Percentiles rank a stretch among this genome's conserved stretches.
Evolutionary conservation across 2,113 vertebrate genomes (phyloP).

Genomic region (Hippocampus abdominalis): DNA sequence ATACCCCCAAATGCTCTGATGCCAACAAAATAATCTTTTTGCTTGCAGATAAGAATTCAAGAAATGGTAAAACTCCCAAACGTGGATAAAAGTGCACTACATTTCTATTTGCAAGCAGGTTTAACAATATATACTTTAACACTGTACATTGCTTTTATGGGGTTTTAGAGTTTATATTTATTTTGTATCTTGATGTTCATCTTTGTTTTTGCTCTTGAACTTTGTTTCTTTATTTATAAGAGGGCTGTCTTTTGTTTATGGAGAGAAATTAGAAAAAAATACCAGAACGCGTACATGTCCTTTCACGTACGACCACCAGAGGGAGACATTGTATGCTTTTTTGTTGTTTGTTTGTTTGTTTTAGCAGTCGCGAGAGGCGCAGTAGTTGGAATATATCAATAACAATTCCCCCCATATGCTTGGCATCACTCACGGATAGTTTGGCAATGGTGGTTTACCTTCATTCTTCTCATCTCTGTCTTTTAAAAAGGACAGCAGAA

Average conservation of each 20-base stretch:
- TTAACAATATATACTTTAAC: conserved; percentile 53
- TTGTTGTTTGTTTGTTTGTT: conserved; percentile 7
- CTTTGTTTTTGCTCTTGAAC: conserved; percentile 59
- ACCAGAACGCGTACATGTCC: conserved; percentile 12
- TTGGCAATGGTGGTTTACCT: neutral
- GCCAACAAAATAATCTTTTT: conserved; percentile 29
- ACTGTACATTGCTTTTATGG: conserved; percentile 72
- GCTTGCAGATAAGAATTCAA: conserved; percentile 36
- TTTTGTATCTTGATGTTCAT: conserved; percentile 75
- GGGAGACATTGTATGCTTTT: conserved; percentile 21
- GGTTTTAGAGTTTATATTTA: conserved; percentile 64
- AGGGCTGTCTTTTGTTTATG: conserved; percentile 65
- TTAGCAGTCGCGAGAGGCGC: neutral
- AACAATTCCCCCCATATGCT: neutral
- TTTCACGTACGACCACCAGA: conserved; percentile 7
- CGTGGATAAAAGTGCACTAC: conserved; percentile 62
- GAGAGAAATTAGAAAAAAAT: conserved; percentile 52
- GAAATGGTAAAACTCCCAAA: conserved; percentile 14
- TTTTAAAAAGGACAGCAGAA: conserved; percentile 4
- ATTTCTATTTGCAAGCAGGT: conserved; percentile 43
- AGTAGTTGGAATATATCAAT: neutral
- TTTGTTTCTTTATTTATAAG: conserved; percentile 76
- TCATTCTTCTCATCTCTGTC: conserved; percentile 12
- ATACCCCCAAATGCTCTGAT: neutral
- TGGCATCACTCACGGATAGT: neutral